These are phyloP conservation scores for Tenualosa thibaudeaui DNA, from an alignment of 2,797 vertebrate species.

Conservation along the genomic window DNA sequence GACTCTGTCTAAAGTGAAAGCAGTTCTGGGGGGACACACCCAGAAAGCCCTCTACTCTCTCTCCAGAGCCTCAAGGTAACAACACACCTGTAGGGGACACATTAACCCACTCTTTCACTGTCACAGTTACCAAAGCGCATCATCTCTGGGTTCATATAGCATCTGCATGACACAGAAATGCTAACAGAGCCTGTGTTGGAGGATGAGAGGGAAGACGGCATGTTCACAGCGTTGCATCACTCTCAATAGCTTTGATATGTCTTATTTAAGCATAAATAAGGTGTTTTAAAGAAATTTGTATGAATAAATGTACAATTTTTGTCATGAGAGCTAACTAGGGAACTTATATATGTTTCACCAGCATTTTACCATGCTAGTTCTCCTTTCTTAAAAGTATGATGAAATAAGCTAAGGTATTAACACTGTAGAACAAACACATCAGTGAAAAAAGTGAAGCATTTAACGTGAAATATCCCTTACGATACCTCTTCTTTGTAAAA, in stretches of 20 bases:
- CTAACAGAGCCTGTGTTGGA: background rate
- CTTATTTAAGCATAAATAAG: background rate
- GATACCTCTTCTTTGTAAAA: background rate
- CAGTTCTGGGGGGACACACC: background rate
- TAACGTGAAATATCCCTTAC: background rate
- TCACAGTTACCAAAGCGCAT: too few relatives aligned
- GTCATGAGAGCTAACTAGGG: background rate
- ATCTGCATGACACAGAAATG: background rate
- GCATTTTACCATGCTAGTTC: background rate
- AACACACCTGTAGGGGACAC: background rate
- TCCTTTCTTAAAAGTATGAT: background rate
- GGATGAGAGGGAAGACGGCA: background rate
- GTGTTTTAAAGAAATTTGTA: background rate
- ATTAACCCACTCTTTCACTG: background rate
- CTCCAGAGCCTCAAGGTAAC: background rate
- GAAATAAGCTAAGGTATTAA: background rate
- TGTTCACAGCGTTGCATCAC: background rate
- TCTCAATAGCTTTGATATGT: too few relatives aligned
- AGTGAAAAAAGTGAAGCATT: background rate
- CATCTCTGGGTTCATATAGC: background rate
- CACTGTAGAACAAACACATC: background rate
- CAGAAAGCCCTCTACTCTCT: background rate
- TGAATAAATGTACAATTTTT: background rate
- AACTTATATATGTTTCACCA: background rate
- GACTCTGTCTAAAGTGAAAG: background rate